Evolutionary conservation across 2,797 vertebrate species (phyloP), one percentile per base, ranked within the genome.

Genomic region (Taeniopygia guttata): DNA sequence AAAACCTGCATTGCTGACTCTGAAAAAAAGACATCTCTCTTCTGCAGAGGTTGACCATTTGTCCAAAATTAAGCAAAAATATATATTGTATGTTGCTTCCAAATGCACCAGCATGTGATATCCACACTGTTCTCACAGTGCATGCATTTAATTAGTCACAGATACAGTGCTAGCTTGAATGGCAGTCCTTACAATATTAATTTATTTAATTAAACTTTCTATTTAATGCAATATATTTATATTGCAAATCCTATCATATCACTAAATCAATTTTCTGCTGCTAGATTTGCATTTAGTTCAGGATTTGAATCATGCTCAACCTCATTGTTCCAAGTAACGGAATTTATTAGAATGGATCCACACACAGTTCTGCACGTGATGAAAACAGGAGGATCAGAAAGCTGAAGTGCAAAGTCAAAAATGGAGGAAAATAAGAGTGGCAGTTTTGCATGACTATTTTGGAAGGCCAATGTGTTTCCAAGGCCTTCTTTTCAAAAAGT

Each of bases 211-310:
- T 32, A 49, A 81, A 48, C 7, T 40, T 74, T 16, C 23, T 43
- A 17, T 34, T 68, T 48, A 66, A 73, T 60, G 40, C 59, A 60
- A 54, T 46, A 29, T 54, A 54, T 78, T 94, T 92, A 11, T 54
- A 58, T 75, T 58, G 48, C 26, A 85, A 83, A 84, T 83, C 54
- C 62, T 66, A 10, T 54, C 45, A 52, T 78, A 30, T 52, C 42
- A 32, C 29, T 83, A 58, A 72, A 82, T 77, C 45, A 19, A 22
- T 85, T 93, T 87, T 84, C 81, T 78, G n/a, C 11, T 42, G 29
- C 40, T 60, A 83, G 40, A 78, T 91, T 93, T 94, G 29, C 40
- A 30, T 78, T 80, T 78, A 55, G 64, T 83, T 87, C 73, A 66
- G 62, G n/a, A 38, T 91, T 90, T 94, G 42, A 86, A 36, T 75